These are phyloP conservation scores for Felis chaus DNA, from an alignment of 2,113 vertebrate species.

Conservation along the genomic window DNA sequence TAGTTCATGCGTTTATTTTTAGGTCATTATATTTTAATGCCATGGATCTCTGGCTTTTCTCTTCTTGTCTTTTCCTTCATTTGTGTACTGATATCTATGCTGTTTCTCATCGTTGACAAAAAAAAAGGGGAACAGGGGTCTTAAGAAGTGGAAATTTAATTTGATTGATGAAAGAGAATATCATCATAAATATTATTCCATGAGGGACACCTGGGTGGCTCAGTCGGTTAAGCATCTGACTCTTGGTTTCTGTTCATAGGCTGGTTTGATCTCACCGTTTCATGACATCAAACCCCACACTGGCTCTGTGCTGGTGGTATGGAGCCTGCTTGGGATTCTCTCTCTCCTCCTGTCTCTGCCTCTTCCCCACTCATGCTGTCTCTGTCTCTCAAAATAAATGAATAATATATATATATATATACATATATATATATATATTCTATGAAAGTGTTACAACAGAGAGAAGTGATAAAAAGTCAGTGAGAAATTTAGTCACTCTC, in stretches of 20 bases:
- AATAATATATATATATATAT: too few relatives aligned
- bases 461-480: background rate
- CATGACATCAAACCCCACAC: too few relatives aligned
- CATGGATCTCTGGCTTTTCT: background rate
- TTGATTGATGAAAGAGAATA: background rate
- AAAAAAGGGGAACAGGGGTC: fast-evolving
- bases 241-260: too few relatives aligned
- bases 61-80: background rate
- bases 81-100: background rate
- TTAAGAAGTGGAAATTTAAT: background rate
- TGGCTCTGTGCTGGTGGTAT: too few relatives aligned
- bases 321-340: too few relatives aligned
- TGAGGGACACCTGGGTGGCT: too few relatives aligned
- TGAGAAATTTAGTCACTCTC: background rate
- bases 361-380: too few relatives aligned
- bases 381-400: too few relatives aligned
- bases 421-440: background rate
- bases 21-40: background rate
- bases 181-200: background rate
- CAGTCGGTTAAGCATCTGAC: too few relatives aligned
- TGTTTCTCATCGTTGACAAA: background rate
- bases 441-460: background rate
- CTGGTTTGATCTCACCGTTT: too few relatives aligned
- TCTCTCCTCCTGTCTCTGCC: too few relatives aligned
- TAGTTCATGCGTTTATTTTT: background rate